Base-by-base conservation (phyloP, 2,888 invertebrate species). In the Serripes groenlandicus region DNA sequence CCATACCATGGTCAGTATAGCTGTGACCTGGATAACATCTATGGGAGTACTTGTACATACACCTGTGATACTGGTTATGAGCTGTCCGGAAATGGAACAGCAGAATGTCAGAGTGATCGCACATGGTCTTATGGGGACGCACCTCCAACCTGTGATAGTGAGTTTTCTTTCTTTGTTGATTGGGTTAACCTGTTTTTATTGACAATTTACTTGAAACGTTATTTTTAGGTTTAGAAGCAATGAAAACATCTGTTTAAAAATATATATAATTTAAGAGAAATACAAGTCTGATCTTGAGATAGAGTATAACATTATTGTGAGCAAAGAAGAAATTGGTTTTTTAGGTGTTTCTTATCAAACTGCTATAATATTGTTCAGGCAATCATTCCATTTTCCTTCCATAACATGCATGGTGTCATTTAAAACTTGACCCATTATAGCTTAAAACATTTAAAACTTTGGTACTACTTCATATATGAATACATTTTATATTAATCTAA, bases 21-120 rank as follows among this genome's bases (percentile, higher is more conserved):
- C 21, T 64, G 64, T 34, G 64, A 64, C 64, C n/a, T 35, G 9
- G 64, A 64, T 21, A 35, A 64, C 35, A 35, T 64, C 64, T 64
- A 34, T 34, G 64, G 64, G 3, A 64, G 64, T 34, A 34, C 11
- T 21, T 64, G 64, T 64, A 64, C 32, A 18, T 64, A 64, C n/a
- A 64, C 3, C 34, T 64, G 64, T 34, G 18, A 64, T 2, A 34
- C 35, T 21, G 64, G 64, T 21, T 64, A 64, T 35, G 64, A 64
- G n/a, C 64, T 64, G 7, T 64, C 64, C n/a, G 35, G 35, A 15
- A 64, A 30, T 35, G 64, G 35, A 18, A 34, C 23, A 4, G 35
- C 26, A 21, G 64, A 64, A 30, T 64, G 64, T 34, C 34, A 34
- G 26, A 34, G 64, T n/a, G 35, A 64, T 64, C n/a, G 64, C 21